Evolutionary conservation across 1,140 invertebrate genomes (phyloP).

Genomic region (Drosophila athabasca): DNA sequence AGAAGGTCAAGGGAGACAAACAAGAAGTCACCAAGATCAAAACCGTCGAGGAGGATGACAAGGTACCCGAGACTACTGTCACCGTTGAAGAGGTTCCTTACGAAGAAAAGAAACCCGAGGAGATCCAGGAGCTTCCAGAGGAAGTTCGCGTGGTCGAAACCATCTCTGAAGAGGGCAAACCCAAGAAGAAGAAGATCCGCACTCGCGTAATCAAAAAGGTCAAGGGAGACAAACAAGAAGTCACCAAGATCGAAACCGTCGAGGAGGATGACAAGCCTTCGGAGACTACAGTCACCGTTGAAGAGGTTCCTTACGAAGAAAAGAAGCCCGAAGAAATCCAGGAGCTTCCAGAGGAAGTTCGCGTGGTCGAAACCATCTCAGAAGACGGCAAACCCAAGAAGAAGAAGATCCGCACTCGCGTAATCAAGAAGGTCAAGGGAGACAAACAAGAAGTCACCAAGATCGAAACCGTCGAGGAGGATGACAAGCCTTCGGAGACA

Average conservation of each 20-base stretch:
- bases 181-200: slow-evolving; percentile 16
- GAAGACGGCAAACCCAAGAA: slow-evolving; percentile 14
- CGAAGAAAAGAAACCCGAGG: not conserved
- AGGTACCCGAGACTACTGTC: not conserved
- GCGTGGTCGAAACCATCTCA: slow-evolving; percentile 1
- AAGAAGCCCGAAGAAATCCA: not conserved
- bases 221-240: slow-evolving; percentile 8
- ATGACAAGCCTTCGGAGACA: not conserved
- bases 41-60: slow-evolving; percentile 14
- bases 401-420: slow-evolving; percentile 12
- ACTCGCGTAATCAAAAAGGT: slow-evolving; percentile 15
- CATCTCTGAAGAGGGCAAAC: slow-evolving; percentile 3
- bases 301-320: not conserved
- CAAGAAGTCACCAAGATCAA: slow-evolving; percentile 14
- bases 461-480: slow-evolving; percentile 10
- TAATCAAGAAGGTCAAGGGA: slow-evolving; percentile 15
- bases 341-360: slow-evolving; percentile 5
- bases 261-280: not conserved
- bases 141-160: slow-evolving; percentile 8
- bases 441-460: slow-evolving; percentile 12
- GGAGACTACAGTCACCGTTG: slow-evolving; percentile 4
- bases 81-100: slow-evolving; percentile 1
- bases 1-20: slow-evolving; percentile 15
- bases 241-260: slow-evolving; percentile 12
- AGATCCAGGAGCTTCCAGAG: slow-evolving; percentile 3